Evolutionary conservation across 2,113 vertebrate species (phyloP), one percentile per base, ranked within the genome.

Genomic region (Anolis sagrei): DNA sequence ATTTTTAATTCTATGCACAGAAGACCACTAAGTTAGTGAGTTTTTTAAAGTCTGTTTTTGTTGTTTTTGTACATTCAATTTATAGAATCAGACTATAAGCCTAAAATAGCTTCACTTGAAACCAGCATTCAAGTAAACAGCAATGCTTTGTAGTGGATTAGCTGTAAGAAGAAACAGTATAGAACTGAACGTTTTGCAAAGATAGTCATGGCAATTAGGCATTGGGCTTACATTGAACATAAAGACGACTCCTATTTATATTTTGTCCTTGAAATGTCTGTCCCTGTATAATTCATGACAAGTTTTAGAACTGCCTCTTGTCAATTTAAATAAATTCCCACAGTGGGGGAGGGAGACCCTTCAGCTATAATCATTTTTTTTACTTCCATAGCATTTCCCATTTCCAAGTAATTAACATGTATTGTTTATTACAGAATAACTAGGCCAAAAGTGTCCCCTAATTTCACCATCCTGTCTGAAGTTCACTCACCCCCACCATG

Each of bases 321-420:
- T 81, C 66, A 51, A 70, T 70, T 51, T 81, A 81, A n/a, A 81
- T 49, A 79, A 64, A 77, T 32, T 39, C 58, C 77, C 10, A 48
- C 32, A 10, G 27, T 32, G n/a, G 66, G 39, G 48, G 14, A 14
- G 39, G 21, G 29, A 21, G 27, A 32, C 48, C 11, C n/a, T 25
- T 70, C 66, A 72, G 27, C n/a, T 81, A 5, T 51, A 34, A 32
- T 34, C n/a, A 70, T 13, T n/a, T 18, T 11, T 29, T n/a, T 76
- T 51, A 44, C 23, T 51, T 76, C 29, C 74, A 51, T 7, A 76
- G 48, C 27, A n/a, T 14, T 76, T 76, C 27, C 29, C 49, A 13
- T n/a, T 77, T 32, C 27, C 77, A 64, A 7, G 25, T 62, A 61
- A 23, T 62, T 74, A 7, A 74, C 27, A 79, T 58, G 76, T 44